Conservation (phyloP, 1,140 invertebrate genomes). For the Drosophila albomicans region DNA sequence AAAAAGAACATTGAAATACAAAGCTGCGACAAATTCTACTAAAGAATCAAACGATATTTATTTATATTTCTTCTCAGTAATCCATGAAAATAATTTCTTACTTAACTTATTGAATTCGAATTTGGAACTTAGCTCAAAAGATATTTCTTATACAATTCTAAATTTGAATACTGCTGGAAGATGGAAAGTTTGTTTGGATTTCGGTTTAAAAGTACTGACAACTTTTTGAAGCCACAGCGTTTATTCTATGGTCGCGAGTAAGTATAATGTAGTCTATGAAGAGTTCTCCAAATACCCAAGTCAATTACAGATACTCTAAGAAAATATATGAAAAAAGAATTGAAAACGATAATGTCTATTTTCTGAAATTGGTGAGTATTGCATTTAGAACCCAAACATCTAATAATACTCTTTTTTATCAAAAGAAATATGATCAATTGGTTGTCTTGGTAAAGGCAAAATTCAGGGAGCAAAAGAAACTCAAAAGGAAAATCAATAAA, state of each 20-base stretch:
- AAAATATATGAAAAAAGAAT: neutral
- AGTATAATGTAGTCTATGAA: neutral
- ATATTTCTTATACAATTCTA: neutral
- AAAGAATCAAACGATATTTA: neutral
- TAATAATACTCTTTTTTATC: neutral
- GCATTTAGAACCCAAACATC: neutral
- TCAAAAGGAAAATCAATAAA: slow-evolving; percentile 11
- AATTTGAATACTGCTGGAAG: slow-evolving; percentile 1
- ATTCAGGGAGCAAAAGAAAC: neutral
- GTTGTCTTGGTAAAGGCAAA: neutral
- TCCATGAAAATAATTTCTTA: slow-evolving; percentile 7
- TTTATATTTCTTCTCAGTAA: neutral
- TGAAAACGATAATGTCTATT: neutral
- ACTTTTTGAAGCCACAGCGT: neutral
- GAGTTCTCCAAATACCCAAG: neutral
- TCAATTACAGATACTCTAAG: neutral
- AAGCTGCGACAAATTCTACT: no score
- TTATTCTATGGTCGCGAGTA: slow-evolving; percentile 1
- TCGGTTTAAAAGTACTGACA: slow-evolving; percentile 1
- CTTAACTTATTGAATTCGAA: neutral
- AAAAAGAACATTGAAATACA: neutral
- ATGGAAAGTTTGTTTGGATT: slow-evolving; percentile 19
- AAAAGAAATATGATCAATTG: slow-evolving; percentile 10
- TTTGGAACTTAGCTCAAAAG: slow-evolving; percentile 1
- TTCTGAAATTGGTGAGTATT: slow-evolving; percentile 6